These are phyloP conservation scores for Stercorarius parasiticus DNA, from an alignment of 2,113 vertebrate species.

Conservation along the genomic window DNA sequence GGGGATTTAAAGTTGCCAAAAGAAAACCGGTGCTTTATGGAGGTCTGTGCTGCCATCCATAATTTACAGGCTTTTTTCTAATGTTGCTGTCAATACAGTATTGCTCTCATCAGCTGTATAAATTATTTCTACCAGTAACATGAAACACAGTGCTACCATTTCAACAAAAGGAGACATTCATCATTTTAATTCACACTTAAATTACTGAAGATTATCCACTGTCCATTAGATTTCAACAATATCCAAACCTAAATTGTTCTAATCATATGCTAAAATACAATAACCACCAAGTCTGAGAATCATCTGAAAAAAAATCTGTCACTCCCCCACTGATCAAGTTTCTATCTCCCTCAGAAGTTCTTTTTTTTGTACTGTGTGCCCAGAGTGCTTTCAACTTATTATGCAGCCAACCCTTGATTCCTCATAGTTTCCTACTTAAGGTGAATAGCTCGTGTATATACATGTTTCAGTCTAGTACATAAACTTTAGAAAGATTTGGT, in stretches of 20 bases:
- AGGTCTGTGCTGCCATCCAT: not conserved
- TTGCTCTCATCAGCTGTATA: not conserved
- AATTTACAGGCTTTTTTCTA: not conserved
- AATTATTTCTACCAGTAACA: not conserved
- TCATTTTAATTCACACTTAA: slow-evolving; percentile 30
- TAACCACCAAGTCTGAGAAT: slow-evolving; percentile 3
- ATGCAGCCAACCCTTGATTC: not conserved
- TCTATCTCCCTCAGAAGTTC: not conserved
- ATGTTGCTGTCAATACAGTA: not conserved
- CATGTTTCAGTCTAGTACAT: not conserved
- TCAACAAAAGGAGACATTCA: not conserved
- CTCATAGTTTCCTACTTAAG: not conserved
- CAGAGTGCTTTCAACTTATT: not conserved
- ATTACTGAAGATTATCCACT: slow-evolving; percentile 51
- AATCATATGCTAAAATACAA: slow-evolving; percentile 30
- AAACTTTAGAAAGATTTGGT: not conserved
- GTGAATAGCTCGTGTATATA: not conserved
- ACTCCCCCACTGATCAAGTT: slow-evolving; percentile 14
- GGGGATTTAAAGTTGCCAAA: not conserved
- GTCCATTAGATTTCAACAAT: slow-evolving; percentile 53
- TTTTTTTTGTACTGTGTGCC: not conserved
- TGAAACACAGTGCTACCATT: not conserved
- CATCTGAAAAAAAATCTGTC: not conserved
- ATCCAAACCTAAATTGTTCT: not conserved
- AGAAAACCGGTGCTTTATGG: not conserved